Evolutionary conservation across 2,888 invertebrate species (phyloP).

Genomic region (Epinotia ramella): DNA sequence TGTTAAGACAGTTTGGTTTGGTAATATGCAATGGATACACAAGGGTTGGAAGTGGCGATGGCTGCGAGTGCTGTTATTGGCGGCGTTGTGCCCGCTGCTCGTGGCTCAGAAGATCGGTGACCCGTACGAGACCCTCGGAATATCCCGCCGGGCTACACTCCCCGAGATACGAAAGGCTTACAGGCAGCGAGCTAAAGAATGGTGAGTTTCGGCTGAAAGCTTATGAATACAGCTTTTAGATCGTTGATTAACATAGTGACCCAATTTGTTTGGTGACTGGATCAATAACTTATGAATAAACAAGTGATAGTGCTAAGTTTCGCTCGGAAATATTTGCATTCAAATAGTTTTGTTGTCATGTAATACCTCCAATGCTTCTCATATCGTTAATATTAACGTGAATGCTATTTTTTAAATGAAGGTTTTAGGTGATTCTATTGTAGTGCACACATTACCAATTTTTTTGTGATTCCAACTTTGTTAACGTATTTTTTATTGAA

Average conservation of each 20-base stretch:
- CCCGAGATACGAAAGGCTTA: slow-evolving; percentile 96
- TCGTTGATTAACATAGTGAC: slow-evolving; percentile 18
- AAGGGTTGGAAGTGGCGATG: slow-evolving; percentile 72
- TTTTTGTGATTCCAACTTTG: not conserved
- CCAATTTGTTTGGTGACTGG: slow-evolving; percentile 33
- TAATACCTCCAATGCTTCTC: not conserved
- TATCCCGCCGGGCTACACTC: slow-evolving; percentile 89
- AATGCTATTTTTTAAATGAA: not conserved
- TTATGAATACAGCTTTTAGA: slow-evolving; percentile 16
- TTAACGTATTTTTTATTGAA: not conserved
- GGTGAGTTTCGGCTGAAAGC: slow-evolving; percentile 82
- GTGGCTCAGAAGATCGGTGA: slow-evolving; percentile 86
- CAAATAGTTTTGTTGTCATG: not conserved
- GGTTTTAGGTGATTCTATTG: not conserved
- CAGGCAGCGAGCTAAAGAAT: slow-evolving; percentile 95
- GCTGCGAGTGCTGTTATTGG: slow-evolving; percentile 64
- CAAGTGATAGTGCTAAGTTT: not conserved
- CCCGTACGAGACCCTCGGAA: slow-evolving; percentile 94
- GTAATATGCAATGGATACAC: slow-evolving; percentile 81
- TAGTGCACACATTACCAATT: not conserved
- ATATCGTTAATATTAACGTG: not conserved
- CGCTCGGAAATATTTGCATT: not conserved
- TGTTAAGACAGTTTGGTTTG: slow-evolving; percentile 55
- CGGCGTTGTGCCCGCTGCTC: slow-evolving; percentile 61
- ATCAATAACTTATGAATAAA: slow-evolving; percentile 46